Evolutionary conservation across 2,888 invertebrate species (phyloP), one percentile per base, ranked within the genome.

Genomic region (Dioctria linearis): DNA sequence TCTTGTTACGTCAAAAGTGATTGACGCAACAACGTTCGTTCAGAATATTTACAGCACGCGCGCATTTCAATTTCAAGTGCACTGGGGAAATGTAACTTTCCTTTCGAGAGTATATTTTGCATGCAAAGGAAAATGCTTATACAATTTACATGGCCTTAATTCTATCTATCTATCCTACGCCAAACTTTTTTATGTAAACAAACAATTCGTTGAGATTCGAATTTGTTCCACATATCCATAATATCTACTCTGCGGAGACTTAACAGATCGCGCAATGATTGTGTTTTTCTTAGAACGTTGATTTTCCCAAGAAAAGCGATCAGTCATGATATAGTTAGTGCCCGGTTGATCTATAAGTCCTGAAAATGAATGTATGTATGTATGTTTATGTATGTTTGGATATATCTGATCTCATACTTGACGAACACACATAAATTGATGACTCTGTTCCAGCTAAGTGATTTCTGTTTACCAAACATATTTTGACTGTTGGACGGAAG

Each of bases 401-500:
- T 25, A 25, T 25, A 25, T 25, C 25, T 78, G 81, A 73, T 65
- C 81, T 73, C 66, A 42, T 79, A 57, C 78, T 78, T 79, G 63
- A 81, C 78, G 59, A 65, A 40, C 65, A 25, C 25, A 25, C 25
- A 25, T 25, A 42, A 39, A 78, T 81, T 79, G 79, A 79, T 73
- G 78, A 79, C 46, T 81, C 42, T 78, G 73, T 73, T 81, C 73
- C 81, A 78, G 79, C 78, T 79, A 81, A 81, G 79, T 79, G 73
- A 81, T 79, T 75, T 78, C 69, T 80, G 78, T 80, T 80, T 80
- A 80, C 80, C 78, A 69, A 81, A 75, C 79, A 66, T 66, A 42
- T 75, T 79, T 66, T 51, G 63, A 51, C 40, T 25, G 39, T 13
- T 54, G 57, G 57, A 37, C 76, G 63, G 63, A 76, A 76, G 63